These are phyloP conservation scores for Tribolium freemani DNA, from an alignment of 2,888 invertebrate species.

Conservation along the genomic window DNA sequence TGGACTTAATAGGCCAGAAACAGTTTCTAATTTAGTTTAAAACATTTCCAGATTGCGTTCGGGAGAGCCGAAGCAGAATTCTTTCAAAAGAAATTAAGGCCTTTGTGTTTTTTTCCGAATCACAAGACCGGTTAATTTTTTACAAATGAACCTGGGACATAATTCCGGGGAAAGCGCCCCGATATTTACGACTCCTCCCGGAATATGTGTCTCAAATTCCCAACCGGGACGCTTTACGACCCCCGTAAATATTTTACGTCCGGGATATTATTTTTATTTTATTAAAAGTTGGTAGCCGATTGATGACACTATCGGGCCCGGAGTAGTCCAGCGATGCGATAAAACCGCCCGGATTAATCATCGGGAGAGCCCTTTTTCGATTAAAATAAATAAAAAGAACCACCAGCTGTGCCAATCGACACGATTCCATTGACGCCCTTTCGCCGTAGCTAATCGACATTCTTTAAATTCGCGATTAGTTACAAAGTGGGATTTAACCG, in stretches of 20 bases:
- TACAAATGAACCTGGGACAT: not conserved
- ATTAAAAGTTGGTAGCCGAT: conserved; percentile 26
- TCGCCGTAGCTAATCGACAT: not conserved
- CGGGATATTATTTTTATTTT: conserved; percentile 21
- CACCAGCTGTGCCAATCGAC: not conserved
- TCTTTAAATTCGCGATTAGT: not conserved
- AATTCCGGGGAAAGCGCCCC: not conserved
- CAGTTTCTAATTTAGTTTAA: conserved; percentile 28
- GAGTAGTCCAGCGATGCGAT: conserved; percentile 36
- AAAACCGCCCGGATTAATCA: not conserved
- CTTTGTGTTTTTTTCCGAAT: not conserved
- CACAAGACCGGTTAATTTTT: not conserved
- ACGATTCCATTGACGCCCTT: not conserved
- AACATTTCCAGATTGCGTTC: conserved; percentile 17
- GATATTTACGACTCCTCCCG: conserved; percentile 7
- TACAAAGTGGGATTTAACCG: not conserved
- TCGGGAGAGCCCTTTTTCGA: not conserved
- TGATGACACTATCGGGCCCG: conserved; percentile 25
- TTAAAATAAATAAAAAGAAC: not conserved
- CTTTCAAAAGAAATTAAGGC: not conserved
- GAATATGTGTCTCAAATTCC: conserved; percentile 13
- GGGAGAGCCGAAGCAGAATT: not conserved
- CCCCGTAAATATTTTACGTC: conserved; percentile 28
- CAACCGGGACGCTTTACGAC: conserved; percentile 25
- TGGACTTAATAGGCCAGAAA: conserved; percentile 30